These are phyloP conservation scores for Lethrus apterus DNA, from an alignment of 1,140 invertebrate species.

Conservation along the genomic window DNA sequence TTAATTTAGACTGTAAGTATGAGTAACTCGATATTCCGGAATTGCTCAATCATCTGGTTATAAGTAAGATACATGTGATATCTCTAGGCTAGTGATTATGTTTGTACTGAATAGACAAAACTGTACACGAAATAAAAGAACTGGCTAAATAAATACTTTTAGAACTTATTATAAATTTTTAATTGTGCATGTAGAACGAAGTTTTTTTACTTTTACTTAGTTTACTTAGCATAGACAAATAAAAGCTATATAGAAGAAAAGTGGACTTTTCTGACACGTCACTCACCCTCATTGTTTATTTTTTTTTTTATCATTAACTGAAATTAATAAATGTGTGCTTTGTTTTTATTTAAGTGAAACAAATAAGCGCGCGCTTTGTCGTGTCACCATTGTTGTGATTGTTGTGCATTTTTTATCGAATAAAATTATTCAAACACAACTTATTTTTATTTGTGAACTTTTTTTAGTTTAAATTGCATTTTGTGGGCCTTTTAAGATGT, in stretches of 20 bases:
- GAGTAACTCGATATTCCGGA: neutral
- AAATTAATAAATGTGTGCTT: neutral
- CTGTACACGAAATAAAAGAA: neutral
- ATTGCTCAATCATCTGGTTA: constrained; percentile 7
- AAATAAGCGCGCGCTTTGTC: no score
- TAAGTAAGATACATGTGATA: no score
- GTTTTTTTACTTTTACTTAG: neutral
- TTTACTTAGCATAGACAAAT: neutral
- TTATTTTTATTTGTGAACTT: no score
- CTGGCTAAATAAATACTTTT: constrained; percentile 9
- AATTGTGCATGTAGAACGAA: constrained; percentile 7
- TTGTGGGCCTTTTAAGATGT: constrained; percentile 2
- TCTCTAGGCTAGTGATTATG: no score
- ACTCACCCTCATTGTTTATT: constrained; percentile 1
- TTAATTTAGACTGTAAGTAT: no score
- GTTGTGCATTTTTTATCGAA: neutral
- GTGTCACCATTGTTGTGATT: no score
- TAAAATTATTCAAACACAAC: neutral
- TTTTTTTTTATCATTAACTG: constrained; percentile 2
- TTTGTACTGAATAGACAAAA: neutral
- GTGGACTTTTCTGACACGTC: neutral
- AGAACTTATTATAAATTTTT: constrained; percentile 3
- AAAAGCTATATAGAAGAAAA: neutral
- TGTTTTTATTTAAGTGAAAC: no score
- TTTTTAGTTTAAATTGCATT: no score